phyloP scores from a whole-genome alignment of 1,140 invertebrate species.

The Acyrthosiphon pisum region DNA sequence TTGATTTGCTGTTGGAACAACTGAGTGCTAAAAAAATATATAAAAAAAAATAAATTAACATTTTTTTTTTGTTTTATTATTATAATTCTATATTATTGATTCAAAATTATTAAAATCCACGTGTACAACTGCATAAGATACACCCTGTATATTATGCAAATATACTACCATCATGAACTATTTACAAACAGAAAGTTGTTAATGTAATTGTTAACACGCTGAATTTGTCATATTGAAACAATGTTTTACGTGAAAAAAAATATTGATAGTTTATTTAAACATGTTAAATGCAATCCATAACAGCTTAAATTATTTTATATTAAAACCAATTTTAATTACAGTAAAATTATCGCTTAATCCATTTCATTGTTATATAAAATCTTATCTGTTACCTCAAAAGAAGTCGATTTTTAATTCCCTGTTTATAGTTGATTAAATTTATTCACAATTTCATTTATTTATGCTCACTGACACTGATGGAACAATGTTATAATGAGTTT shows the following conservation, averaged over 20 bases:
- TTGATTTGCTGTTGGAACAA: background rate
- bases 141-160: background rate
- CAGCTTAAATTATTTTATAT: background rate
- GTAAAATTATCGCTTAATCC: background rate
- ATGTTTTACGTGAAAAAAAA: background rate
- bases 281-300: background rate
- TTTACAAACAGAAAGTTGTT: background rate
- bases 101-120: background rate
- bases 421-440: background rate
- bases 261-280: background rate
- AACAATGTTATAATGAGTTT: background rate
- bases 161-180: background rate
- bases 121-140: background rate
- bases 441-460: background rate
- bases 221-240: background rate
- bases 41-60: background rate
- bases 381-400: background rate
- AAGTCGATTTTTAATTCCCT: background rate
- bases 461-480: background rate
- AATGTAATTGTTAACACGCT: background rate
- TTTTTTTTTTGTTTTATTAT: background rate
- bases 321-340: constrained; percentile 5
- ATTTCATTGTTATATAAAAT: background rate
- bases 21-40: background rate
- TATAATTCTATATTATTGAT: background rate